Percentiles rank a stretch among this genome's conserved stretches.
Conservation (phyloP, 2,888 invertebrate genomes). For the Synergus itoensis region DNA sequence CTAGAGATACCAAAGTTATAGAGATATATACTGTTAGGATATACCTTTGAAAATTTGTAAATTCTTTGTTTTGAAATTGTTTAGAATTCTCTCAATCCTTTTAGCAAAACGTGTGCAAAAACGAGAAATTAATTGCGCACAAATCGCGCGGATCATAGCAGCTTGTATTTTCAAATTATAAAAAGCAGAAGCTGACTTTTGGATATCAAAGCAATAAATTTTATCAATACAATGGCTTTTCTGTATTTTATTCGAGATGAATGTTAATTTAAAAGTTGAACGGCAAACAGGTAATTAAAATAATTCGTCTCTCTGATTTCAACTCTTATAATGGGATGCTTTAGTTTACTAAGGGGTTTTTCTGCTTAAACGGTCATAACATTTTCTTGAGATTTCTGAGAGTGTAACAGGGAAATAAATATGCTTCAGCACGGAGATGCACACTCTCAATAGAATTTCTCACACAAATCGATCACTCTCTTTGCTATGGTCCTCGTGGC, state of each 20-base stretch:
- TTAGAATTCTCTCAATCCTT: no score
- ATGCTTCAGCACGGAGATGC: slow-evolving; percentile 21
- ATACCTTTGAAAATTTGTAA: no score
- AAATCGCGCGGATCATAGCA: no score
- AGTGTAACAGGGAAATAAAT: slow-evolving; percentile 19
- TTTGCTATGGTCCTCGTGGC: slow-evolving; percentile 17
- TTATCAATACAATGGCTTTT: background rate
- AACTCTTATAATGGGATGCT: background rate
- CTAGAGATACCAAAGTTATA: no score
- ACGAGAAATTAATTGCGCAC: no score
- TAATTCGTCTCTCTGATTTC: background rate
- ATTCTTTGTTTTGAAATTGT: no score
- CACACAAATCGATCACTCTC: slow-evolving; percentile 13
- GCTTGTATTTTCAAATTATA: background rate
- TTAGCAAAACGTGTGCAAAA: no score
- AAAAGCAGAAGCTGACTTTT: background rate
- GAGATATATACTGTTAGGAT: no score
- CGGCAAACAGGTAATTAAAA: background rate
- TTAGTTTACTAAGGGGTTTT: background rate
- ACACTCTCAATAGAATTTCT: slow-evolving; percentile 18
- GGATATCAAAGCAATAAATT: background rate
- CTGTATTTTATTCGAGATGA: background rate
- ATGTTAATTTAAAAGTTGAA: background rate
- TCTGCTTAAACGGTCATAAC: background rate
- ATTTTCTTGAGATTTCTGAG: background rate